A percentile compares a stretch with the other conserved stretches of the same genome.
Conservation (phyloP, 2,888 invertebrate species). For the Lepidochrysops patricia region DNA sequence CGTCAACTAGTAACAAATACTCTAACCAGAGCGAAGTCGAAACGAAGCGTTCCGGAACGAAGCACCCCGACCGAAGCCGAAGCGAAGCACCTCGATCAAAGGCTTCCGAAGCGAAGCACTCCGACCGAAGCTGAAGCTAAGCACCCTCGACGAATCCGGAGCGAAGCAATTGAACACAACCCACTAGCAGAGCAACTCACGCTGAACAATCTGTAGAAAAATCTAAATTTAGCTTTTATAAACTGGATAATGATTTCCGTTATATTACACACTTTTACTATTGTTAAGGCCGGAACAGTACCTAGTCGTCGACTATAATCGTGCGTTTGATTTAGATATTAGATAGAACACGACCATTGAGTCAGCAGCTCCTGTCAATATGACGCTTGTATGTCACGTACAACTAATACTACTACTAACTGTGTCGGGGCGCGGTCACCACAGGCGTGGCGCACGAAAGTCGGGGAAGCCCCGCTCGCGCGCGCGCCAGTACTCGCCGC, state of each 20-base stretch:
- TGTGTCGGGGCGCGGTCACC: constrained; percentile 67
- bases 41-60: not conserved
- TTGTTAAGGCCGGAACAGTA: no score
- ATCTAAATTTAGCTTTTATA: not conserved
- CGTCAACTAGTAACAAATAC: constrained; percentile 3
- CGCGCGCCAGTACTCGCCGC: constrained; percentile 84
- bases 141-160: no score
- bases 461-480: constrained; percentile 79
- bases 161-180: constrained; percentile 36
- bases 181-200: constrained; percentile 66
- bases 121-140: no score
- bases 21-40: not conserved
- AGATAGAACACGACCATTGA: no score
- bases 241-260: no score
- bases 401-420: no score
- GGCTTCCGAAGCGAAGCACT: not conserved
- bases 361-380: not conserved
- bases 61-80: not conserved
- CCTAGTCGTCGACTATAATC: no score
- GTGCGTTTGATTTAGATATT: no score
- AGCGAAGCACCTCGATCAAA: not conserved
- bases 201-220: constrained; percentile 47
- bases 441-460: constrained; percentile 72
- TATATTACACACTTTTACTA: no score
- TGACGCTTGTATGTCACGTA: constrained; percentile 17